Evolutionary conservation across 2,888 invertebrate species (phyloP).

Genomic region (Hydroisotoma schaefferi): DNA sequence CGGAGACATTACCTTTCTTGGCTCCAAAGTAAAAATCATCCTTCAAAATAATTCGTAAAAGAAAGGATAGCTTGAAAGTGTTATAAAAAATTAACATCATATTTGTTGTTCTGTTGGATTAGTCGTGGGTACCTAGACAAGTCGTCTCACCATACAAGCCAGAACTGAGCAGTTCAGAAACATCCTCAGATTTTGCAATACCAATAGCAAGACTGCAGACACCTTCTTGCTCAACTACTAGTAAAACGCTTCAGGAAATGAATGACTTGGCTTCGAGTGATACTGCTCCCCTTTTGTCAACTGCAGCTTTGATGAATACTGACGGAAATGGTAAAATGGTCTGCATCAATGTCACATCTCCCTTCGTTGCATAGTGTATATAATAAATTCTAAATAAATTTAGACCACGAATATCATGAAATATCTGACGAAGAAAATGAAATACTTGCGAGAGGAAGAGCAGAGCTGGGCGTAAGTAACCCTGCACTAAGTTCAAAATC

Average conservation of each 20-base stretch:
- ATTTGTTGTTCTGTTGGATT: conserved; percentile 8
- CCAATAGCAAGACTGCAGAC: conserved; percentile 17
- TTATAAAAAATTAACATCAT: neutral
- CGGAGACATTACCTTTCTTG: conserved; percentile 80
- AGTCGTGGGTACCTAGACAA: conserved; percentile 48
- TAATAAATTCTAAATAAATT: neutral
- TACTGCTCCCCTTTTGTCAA: conserved; percentile 44
- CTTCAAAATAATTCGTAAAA: neutral
- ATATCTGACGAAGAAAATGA: conserved; percentile 72
- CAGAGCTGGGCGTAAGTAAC: conserved; percentile 41
- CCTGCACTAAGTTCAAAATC: conserved; percentile 48
- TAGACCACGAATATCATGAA: conserved; percentile 75
- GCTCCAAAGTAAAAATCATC: conserved; percentile 54
- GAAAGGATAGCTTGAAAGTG: neutral
- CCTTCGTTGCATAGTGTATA: too few relatives aligned
- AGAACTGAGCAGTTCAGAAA: conserved; percentile 20
- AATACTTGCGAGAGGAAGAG: conserved; percentile 31
- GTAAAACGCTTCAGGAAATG: conserved; percentile 35
- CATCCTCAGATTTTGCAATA: conserved; percentile 19
- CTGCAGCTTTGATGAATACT: conserved; percentile 39
- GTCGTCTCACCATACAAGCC: conserved; percentile 49
- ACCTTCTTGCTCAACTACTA: conserved; percentile 21
- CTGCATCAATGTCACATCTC: too few relatives aligned
- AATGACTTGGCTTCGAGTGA: conserved; percentile 43
- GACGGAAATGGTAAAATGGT: conserved; percentile 35